A percentile compares a stretch with the other conserved stretches of the same genome.
Conservation (phyloP, 2,888 invertebrate species). For the Phrixothrix hirtus region DNA sequence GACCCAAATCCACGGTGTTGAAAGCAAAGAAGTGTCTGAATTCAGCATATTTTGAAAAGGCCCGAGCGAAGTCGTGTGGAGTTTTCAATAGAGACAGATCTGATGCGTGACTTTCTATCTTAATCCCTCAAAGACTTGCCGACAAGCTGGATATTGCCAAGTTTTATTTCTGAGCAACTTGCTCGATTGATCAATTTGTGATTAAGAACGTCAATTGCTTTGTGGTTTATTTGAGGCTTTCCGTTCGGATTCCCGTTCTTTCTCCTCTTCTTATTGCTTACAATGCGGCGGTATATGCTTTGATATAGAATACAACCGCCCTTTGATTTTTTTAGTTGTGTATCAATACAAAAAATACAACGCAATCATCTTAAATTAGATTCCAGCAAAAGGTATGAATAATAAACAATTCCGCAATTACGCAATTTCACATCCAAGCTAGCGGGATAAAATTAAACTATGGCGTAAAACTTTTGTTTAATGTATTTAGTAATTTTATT, state of each 20-base stretch:
- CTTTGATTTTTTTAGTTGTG: slow-evolving; percentile 15
- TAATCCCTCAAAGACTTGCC: slow-evolving; percentile 44
- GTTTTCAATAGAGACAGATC: slow-evolving; percentile 33
- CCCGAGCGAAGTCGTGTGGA: slow-evolving; percentile 26
- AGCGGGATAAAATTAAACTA: too few species aligned
- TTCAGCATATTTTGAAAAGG: slow-evolving; percentile 34
- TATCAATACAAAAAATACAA: slow-evolving; percentile 17
- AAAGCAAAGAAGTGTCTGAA: slow-evolving; percentile 42
- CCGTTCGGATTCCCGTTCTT: slow-evolving; percentile 26
- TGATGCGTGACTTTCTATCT: slow-evolving; percentile 50
- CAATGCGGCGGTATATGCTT: slow-evolving; percentile 28
- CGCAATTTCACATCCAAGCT: too few species aligned
- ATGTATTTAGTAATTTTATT: too few species aligned
- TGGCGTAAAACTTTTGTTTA: too few species aligned
- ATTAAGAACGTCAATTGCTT: slow-evolving; percentile 47
- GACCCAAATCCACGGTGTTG: slow-evolving; percentile 44
- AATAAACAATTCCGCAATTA: not conserved
- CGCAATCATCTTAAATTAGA: slow-evolving; percentile 23
- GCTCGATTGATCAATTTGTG: slow-evolving; percentile 48
- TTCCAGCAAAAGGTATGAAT: slow-evolving; percentile 1
- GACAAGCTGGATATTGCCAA: slow-evolving; percentile 44
- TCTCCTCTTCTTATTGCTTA: slow-evolving; percentile 26
- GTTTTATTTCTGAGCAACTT: slow-evolving; percentile 43
- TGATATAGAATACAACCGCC: slow-evolving; percentile 29
- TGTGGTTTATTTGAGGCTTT: slow-evolving; percentile 41